These are phyloP conservation scores for Albula glossodonta DNA, from an alignment of 2,113 vertebrate species.

Conservation along the genomic window DNA sequence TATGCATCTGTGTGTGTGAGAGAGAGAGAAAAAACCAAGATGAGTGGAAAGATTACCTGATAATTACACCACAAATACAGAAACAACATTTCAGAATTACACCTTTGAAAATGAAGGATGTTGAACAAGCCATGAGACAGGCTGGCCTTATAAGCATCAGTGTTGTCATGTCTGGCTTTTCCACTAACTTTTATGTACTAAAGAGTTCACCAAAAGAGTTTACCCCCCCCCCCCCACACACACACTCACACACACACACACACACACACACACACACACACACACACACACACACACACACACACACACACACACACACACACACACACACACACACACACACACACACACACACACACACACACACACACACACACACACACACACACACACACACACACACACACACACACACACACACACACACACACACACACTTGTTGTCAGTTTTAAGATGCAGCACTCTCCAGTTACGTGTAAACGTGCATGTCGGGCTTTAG, in stretches of 20 bases:
- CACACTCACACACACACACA: too few species aligned
- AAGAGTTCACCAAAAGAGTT: too few species aligned
- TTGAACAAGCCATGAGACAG: too few species aligned
- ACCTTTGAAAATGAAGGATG: too few species aligned
- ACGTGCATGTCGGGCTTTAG: slow-evolving; percentile 24
- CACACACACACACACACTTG: background rate
- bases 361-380: background rate
- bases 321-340: background rate
- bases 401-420: background rate
- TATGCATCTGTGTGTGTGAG: slow-evolving; percentile 9
- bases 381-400: background rate
- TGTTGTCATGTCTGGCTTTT: too few species aligned
- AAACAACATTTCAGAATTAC: too few species aligned
- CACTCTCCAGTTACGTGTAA: slow-evolving; percentile 10
- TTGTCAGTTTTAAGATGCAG: background rate
- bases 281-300: background rate
- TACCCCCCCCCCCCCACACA: too few species aligned
- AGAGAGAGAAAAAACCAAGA: too few species aligned
- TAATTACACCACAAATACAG: too few species aligned
- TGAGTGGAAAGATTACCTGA: too few species aligned
- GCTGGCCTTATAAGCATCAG: too few species aligned
- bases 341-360: background rate
- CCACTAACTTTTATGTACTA: too few species aligned
- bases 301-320: background rate
- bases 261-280: background rate